phyloP scores from a whole-genome alignment of 2,888 invertebrate genomes.

The Pheosia tremula region DNA sequence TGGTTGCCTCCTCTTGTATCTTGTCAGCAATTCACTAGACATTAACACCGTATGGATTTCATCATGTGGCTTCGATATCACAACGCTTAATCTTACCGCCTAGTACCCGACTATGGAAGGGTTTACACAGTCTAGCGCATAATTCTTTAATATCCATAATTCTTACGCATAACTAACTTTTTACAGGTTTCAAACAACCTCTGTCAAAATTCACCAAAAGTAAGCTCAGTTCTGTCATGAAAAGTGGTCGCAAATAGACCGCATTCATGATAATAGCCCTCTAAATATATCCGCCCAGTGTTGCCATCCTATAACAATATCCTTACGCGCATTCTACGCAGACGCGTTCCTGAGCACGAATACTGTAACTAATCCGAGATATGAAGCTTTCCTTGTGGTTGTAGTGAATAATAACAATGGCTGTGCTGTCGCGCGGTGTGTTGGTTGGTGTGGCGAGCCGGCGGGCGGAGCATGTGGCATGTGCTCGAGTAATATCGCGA shows the following conservation, averaged over 20 bases:
- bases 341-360: neutral
- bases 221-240: neutral
- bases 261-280: neutral
- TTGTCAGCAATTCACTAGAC: no score
- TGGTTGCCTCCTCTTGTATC: no score
- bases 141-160: no score
- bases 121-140: no score
- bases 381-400: neutral
- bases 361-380: neutral
- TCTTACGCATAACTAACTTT: no score
- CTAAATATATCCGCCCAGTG: neutral
- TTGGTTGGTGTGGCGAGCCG: neutral
- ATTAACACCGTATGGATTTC: no score
- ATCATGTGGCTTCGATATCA: no score
- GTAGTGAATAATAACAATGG: conserved; percentile 1
- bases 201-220: neutral
- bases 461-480: conserved; percentile 3
- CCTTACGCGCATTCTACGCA: neutral
- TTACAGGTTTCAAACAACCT: no score
- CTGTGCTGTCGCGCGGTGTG: conserved; percentile 3
- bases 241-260: no score
- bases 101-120: no score
- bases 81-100: no score
- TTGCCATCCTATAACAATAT: neutral
- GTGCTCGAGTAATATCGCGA: neutral